phyloP scores from a whole-genome alignment of 1,140 invertebrate species.

The Dendroctonus valens region DNA sequence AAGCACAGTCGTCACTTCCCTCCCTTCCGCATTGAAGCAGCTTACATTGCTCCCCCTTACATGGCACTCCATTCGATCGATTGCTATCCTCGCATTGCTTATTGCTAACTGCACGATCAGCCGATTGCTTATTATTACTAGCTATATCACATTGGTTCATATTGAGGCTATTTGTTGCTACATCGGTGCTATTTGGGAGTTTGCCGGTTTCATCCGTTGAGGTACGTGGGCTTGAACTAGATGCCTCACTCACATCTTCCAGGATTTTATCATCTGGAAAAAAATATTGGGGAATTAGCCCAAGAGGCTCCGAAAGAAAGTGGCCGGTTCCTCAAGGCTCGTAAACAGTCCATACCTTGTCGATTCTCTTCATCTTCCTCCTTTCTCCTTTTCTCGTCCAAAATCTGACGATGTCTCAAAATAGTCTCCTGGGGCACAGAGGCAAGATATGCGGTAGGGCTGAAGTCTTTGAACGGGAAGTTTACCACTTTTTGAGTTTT shows the following conservation, averaged over 20 bases:
- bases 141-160: slow-evolving; percentile 18
- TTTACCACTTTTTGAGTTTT: slow-evolving; percentile 90
- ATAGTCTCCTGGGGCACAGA: slow-evolving; percentile 74
- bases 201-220: slow-evolving; percentile 17
- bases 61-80: slow-evolving; percentile 2
- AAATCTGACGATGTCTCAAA: slow-evolving; percentile 59
- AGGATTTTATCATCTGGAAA: slow-evolving; percentile 25
- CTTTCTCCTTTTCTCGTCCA: slow-evolving; percentile 41
- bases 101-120: slow-evolving; percentile 9
- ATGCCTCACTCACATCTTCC: slow-evolving; percentile 23
- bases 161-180: slow-evolving; percentile 1
- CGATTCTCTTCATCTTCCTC: slow-evolving; percentile 23
- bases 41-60: slow-evolving; percentile 28
- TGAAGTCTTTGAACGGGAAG: slow-evolving; percentile 80
- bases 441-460: slow-evolving; percentile 76
- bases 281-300: not conserved
- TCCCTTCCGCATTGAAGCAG: slow-evolving; percentile 24
- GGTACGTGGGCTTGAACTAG: slow-evolving; percentile 13
- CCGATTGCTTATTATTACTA: slow-evolving; percentile 9
- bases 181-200: not conserved
- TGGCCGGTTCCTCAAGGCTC: too few species aligned
- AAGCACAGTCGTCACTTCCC: slow-evolving; percentile 9
- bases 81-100: slow-evolving; percentile 22
- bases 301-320: not conserved
- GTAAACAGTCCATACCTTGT: slow-evolving; percentile 5